Evolutionary conservation across 2,797 vertebrate genomes (phyloP), one percentile per base, ranked within the genome.

Genomic region (Denticeps clupeoides): DNA sequence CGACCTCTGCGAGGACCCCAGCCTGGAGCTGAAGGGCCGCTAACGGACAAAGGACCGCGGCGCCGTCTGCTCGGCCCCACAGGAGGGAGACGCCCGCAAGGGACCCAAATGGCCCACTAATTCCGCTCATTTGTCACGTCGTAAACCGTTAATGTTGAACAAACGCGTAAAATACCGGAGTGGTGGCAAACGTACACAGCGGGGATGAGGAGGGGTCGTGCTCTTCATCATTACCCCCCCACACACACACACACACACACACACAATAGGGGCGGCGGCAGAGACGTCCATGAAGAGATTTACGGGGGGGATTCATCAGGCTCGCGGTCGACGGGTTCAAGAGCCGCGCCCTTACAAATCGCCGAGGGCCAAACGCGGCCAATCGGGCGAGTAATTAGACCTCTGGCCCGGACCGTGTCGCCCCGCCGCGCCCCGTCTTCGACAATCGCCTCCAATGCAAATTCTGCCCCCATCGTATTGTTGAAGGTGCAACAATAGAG

Each of bases 101-200:
- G 27, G 58, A 28, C 60, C 78, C 77, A 74, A 76, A 80, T 78
- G 75, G 78, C 42, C 43, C 65, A 55, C 72, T 72, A 64, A 70
- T 70, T 62, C 45, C 51, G 12, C 51, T 66, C 56, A 63, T 80
- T 79, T 81, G 76, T 60, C 64, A 56, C 60, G 23, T 33, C 23
- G 11, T 49, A 56, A 53, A 57, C 41, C 53, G 43, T 50, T 58
- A 63, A 58, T 42, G 58, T 47, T 47, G 28, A 51, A 70, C 57
- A 63, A 68, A 49, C 67, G 68, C 45, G 29, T 45, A 41, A 40
- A 37, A 1, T 19, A 52, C 45, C 43, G 29, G 13, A 31, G 26
- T 2, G 24, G 47, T 29, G 31, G 54, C 56, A 59, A 55, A 53
- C 65, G 62, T 19, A 41, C 48, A 59, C 57, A 60, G 6, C 42